Percentiles rank a stretch among this genome's conserved stretches.
Evolutionary conservation across 2,113 vertebrate genomes (phyloP).

Genomic region (Indicator indicator): DNA sequence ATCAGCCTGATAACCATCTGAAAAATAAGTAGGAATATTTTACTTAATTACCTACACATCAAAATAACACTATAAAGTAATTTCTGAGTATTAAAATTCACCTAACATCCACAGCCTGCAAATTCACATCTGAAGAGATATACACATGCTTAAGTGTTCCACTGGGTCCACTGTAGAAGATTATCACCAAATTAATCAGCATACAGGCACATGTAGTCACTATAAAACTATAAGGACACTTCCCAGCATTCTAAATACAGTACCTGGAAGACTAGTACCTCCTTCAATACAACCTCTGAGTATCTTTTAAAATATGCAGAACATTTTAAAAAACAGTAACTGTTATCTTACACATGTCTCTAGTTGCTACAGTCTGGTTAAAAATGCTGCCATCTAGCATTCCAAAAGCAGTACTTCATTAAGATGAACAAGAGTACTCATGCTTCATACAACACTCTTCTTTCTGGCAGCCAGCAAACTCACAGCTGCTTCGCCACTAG

Average conservation of each 20-base stretch:
- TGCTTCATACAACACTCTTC: neutral
- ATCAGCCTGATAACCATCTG: constrained; percentile 93
- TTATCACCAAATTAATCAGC: neutral
- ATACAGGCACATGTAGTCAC: rapidly evolving
- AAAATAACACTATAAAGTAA: neutral
- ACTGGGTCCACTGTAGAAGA: neutral
- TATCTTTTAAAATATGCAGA: neutral
- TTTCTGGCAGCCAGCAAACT: neutral
- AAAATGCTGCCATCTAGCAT: neutral
- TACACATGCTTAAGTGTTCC: neutral
- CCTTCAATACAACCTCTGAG: neutral
- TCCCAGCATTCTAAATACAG: neutral
- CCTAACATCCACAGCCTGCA: neutral
- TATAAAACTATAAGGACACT: neutral
- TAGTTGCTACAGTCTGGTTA: neutral
- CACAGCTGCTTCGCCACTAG: neutral
- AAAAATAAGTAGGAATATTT: constrained; percentile 47
- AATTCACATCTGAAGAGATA: neutral
- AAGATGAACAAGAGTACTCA: neutral
- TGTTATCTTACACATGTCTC: neutral
- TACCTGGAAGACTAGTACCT: neutral
- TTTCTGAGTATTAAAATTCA: neutral
- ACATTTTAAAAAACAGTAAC: neutral
- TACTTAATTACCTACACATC: neutral
- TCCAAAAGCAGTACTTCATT: neutral